A percentile compares a stretch with the other conserved stretches of the same genome.
Conservation (phyloP, 1,140 invertebrate genomes). For the Frieseomelitta varia region DNA sequence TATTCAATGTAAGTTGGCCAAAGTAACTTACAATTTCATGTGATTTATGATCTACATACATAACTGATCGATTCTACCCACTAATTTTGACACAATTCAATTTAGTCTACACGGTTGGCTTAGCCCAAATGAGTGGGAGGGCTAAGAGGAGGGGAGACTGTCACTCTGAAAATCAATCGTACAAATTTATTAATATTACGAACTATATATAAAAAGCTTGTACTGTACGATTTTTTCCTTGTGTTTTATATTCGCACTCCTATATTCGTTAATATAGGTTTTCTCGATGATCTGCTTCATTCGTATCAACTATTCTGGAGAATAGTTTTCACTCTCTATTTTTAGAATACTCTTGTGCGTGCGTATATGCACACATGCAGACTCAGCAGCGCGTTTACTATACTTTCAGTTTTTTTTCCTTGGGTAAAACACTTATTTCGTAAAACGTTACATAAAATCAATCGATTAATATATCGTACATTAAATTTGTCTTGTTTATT, state of each 20-base stretch:
- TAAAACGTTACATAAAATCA: not conserved
- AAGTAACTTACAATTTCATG: slow-evolving; percentile 17
- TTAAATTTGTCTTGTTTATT: not conserved
- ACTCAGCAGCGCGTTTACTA: not conserved
- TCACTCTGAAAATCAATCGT: not conserved
- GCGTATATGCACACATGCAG: not conserved
- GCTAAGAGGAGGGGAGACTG: not conserved
- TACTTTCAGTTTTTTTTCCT: not conserved
- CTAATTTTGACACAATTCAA: slow-evolving; percentile 1
- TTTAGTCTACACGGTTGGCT: not conserved
- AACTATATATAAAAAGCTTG: not conserved
- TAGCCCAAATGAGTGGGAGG: not conserved
- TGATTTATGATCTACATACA: not conserved
- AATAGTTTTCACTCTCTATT: slow-evolving; percentile 21
- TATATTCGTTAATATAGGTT: not conserved
- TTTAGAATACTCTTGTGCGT: not conserved
- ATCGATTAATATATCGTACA: not conserved
- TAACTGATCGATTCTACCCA: slow-evolving; percentile 10
- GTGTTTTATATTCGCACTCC: not conserved
- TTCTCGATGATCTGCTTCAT: not conserved
- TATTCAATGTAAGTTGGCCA: slow-evolving; percentile 10
- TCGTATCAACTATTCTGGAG: not conserved
- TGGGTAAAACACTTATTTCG: not conserved
- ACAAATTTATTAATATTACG: slow-evolving; percentile 7
- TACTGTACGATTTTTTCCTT: not conserved